phyloP scores from a whole-genome alignment of 2,797 vertebrate species.

The Allobates femoralis region DNA sequence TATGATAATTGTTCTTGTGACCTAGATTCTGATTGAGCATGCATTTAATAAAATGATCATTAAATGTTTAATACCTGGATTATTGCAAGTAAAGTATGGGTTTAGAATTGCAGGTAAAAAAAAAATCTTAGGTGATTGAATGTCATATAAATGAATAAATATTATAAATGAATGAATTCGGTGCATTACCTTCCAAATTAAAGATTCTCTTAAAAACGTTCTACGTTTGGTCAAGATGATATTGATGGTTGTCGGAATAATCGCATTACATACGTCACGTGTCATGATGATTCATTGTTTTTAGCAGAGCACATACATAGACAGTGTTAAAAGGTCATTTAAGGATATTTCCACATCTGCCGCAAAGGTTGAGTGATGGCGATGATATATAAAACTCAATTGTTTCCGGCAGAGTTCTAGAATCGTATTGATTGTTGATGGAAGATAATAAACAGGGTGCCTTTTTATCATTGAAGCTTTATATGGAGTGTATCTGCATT shows the following conservation, averaged over 20 bases:
- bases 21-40: background rate
- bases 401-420: background rate
- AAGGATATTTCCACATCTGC: slow-evolving; percentile 38
- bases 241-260: background rate
- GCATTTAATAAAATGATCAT: background rate
- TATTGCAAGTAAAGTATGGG: background rate
- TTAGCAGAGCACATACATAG: slow-evolving; percentile 4
- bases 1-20: background rate
- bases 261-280: background rate
- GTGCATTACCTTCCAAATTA: background rate
- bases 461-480: background rate
- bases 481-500: too few relatives aligned
- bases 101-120: background rate
- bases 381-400: slow-evolving; percentile 3
- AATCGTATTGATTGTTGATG: slow-evolving; percentile 19
- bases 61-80: slow-evolving; percentile 5
- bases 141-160: too few relatives aligned
- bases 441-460: slow-evolving; percentile 5
- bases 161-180: background rate
- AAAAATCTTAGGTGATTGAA: too few relatives aligned
- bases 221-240: background rate
- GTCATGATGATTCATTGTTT: slow-evolving; percentile 15
- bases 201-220: background rate
- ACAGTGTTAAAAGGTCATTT: slow-evolving; percentile 40
- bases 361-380: slow-evolving; percentile 20